Conservation (phyloP, 2,888 invertebrate genomes). For the Sphaeridia pumilis region DNA sequence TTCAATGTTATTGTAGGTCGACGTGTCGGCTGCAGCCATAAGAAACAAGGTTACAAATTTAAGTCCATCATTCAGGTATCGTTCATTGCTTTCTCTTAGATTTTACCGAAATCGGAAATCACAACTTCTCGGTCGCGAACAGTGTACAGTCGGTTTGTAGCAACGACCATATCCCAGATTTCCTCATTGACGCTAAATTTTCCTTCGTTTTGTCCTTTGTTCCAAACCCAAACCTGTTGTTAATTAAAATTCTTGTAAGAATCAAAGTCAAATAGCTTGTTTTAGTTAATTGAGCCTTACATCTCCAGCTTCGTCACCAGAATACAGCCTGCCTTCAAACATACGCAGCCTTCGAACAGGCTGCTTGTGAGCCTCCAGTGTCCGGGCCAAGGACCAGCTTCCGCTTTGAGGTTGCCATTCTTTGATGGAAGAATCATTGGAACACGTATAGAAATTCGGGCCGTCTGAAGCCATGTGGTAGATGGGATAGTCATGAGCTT, state of each 20-base stretch:
- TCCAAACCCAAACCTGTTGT: slow-evolving; percentile 46
- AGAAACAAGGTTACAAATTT: background rate
- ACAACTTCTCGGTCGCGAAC: slow-evolving; percentile 51
- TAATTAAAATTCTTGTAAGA: slow-evolving; percentile 3
- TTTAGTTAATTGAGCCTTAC: slow-evolving; percentile 39
- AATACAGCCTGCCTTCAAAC: slow-evolving; percentile 43
- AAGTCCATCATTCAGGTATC: no score
- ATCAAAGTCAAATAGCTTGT: background rate
- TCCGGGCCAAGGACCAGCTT: background rate
- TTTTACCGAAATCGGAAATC: slow-evolving; percentile 43
- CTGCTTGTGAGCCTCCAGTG: slow-evolving; percentile 14
- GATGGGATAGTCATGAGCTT: slow-evolving; percentile 51
- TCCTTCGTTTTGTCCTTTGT: slow-evolving; percentile 45
- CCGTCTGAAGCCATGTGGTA: slow-evolving; percentile 48
- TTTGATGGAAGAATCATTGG: slow-evolving; percentile 52
- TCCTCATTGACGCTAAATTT: slow-evolving; percentile 49
- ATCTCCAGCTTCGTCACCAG: slow-evolving; percentile 52
- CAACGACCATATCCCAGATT: slow-evolving; percentile 50
- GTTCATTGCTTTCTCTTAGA: background rate
- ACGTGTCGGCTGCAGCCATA: background rate
- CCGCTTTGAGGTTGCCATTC: slow-evolving; percentile 41
- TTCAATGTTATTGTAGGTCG: background rate
- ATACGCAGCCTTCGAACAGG: slow-evolving; percentile 38
- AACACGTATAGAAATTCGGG: slow-evolving; percentile 49
- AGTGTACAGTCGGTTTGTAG: slow-evolving; percentile 48